These are phyloP conservation scores for Thamnophis sirtalis DNA, from an alignment of 2,113 vertebrate genomes.

Conservation along the genomic window DNA sequence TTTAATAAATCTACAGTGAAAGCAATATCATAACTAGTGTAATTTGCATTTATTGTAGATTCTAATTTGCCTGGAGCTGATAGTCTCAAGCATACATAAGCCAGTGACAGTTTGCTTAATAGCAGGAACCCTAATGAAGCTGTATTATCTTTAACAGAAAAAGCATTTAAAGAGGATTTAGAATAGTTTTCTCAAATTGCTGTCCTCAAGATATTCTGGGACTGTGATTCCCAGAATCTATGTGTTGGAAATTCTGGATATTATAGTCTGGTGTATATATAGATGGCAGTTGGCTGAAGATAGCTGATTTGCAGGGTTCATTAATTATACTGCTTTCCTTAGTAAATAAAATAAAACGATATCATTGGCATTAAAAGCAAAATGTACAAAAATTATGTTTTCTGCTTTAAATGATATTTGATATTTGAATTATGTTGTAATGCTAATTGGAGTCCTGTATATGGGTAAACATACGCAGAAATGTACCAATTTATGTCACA, in stretches of 20 bases:
- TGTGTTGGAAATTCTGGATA: neutral
- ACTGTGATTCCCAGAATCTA: neutral
- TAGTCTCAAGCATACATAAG: neutral
- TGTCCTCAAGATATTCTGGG: neutral
- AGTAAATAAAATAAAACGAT: neutral
- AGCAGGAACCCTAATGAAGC: constrained; percentile 1
- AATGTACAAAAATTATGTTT: neutral
- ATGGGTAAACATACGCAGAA: neutral
- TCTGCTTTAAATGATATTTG: neutral
- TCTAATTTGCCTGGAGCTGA: constrained; percentile 22
- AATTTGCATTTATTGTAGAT: constrained; percentile 7
- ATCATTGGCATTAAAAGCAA: neutral
- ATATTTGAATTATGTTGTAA: neutral
- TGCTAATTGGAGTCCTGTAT: neutral
- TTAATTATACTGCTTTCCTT: neutral
- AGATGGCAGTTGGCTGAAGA: neutral
- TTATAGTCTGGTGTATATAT: neutral
- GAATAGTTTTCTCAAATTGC: neutral
- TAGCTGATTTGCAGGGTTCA: neutral
- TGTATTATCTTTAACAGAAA: neutral
- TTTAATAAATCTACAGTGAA: constrained; percentile 29
- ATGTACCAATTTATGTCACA: neutral
- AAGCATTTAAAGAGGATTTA: neutral
- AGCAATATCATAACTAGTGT: neutral
- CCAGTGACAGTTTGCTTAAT: constrained; percentile 13